Evolutionary conservation across 2,113 vertebrate genomes (phyloP).

Genomic region (Corvus moneduloides): DNA sequence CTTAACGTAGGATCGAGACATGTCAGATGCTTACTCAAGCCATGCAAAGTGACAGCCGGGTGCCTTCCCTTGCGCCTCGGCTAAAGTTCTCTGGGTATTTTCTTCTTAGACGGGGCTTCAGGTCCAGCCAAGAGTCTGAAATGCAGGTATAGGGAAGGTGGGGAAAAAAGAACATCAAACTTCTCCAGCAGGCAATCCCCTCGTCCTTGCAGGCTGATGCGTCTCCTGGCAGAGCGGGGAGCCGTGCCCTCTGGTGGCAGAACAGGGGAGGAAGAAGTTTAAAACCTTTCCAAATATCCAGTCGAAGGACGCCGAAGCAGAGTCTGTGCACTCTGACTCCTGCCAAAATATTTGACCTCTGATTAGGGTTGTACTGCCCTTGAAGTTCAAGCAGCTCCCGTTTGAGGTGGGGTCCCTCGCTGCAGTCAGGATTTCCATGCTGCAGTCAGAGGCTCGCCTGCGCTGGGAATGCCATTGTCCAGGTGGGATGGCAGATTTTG

Average conservation of each 20-base stretch:
- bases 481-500: background rate
- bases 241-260: conserved; percentile 30
- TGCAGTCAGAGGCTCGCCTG: background rate
- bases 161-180: background rate
- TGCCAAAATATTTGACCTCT: background rate
- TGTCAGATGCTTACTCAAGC: background rate
- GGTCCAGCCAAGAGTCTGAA: background rate
- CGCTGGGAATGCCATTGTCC: background rate
- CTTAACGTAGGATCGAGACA: accelerated
- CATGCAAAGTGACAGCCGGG: accelerated
- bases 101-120: background rate
- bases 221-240: background rate
- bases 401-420: accelerated
- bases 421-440: background rate
- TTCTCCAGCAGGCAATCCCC: background rate
- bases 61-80: background rate
- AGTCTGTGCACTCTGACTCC: background rate
- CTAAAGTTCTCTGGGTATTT: background rate
- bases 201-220: background rate
- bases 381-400: background rate
- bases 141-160: background rate
- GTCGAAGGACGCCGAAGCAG: background rate
- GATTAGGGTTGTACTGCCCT: background rate
- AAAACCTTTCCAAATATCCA: background rate
- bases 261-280: background rate